Base-by-base conservation (phyloP, 2,797 vertebrate species). In the Peromyscus aztecus region DNA sequence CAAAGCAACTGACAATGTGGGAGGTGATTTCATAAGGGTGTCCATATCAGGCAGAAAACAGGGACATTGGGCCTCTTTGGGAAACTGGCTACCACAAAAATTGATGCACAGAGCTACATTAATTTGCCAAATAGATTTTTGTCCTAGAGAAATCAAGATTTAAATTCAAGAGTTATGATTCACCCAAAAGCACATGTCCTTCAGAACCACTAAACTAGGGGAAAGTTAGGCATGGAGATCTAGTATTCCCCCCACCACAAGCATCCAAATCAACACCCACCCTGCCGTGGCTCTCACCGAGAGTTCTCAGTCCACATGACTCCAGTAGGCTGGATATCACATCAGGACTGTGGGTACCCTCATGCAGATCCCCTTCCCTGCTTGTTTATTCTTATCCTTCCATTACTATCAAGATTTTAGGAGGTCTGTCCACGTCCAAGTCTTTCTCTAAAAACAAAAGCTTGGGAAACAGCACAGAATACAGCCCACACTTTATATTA, bases 61-160 rank as follows among this genome's bases (percentile, higher is more conserved):
- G n/a, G 1, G 7, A 69, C 52, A 10, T 12, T 73, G 29, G 5
- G 2, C 23, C 31, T 31, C n/a, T 13, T 13, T 69, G 34, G 61
- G 14, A 97, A 91, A 14, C 11, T 69, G 55, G 24, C 55, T 65
- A 59, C 31, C 57, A 94, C 19, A 67, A 80, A 95, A 89, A 57
- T 0, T 2, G n/a, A 46, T 65, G 34, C 7, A 75, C 6, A 23
- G n/a, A 87, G 29, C 27, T 27, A 43, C 46, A 9, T 23, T 63
- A 73, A 65, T 27, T 91, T 93, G 11, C 10, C 55, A 83, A 43
- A n/a, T 11, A 65, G 40, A 86, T 65, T 77, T 49, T 46, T 34
- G 14, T 21, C 69, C 34, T 76, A 31, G 13, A 65, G 77, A 83
- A 71, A 83, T 80, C 59, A 59, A 90, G 61, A 87, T 23, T 89